A percentile compares a stretch with the other conserved stretches of the same genome.
Conservation (phyloP, 2,888 invertebrate genomes). For the Glyphotaelius pellucidus region DNA sequence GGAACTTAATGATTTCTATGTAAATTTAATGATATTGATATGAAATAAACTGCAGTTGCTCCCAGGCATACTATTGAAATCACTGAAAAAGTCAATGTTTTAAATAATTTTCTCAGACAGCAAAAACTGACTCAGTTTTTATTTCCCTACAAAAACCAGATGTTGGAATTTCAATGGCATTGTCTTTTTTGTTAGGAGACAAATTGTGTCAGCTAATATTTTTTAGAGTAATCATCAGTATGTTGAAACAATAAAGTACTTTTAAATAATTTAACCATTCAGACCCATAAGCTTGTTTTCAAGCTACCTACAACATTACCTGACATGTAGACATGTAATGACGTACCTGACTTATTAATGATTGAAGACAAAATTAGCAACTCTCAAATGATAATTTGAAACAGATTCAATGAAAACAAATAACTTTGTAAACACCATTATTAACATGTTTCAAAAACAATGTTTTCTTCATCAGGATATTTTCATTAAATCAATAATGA, state of each 20-base stretch:
- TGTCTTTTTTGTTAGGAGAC: not conserved
- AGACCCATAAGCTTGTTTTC: too few relatives aligned
- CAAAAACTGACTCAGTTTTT: not conserved
- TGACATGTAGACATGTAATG: too few relatives aligned
- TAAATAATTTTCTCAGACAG: not conserved
- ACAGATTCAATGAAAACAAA: too few relatives aligned
- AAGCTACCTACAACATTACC: too few relatives aligned
- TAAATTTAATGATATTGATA: not conserved
- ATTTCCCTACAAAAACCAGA: not conserved
- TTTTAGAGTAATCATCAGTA: not conserved
- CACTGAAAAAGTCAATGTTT: not conserved
- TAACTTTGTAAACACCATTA: too few relatives aligned
- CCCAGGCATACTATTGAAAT: not conserved
- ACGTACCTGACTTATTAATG: too few relatives aligned
- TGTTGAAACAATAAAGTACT: not conserved
- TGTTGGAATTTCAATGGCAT: not conserved
- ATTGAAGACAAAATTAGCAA: too few relatives aligned
- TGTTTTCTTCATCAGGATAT: too few relatives aligned
- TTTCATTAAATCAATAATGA: too few relatives aligned
- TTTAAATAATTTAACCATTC: not conserved
- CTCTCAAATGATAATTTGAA: too few relatives aligned
- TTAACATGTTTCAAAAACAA: too few relatives aligned
- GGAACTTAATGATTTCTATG: not conserved
- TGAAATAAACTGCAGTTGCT: not conserved
- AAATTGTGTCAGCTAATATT: not conserved